Evolutionary conservation across 2,113 vertebrate species (phyloP).

Genomic region (Dromas ardeola): DNA sequence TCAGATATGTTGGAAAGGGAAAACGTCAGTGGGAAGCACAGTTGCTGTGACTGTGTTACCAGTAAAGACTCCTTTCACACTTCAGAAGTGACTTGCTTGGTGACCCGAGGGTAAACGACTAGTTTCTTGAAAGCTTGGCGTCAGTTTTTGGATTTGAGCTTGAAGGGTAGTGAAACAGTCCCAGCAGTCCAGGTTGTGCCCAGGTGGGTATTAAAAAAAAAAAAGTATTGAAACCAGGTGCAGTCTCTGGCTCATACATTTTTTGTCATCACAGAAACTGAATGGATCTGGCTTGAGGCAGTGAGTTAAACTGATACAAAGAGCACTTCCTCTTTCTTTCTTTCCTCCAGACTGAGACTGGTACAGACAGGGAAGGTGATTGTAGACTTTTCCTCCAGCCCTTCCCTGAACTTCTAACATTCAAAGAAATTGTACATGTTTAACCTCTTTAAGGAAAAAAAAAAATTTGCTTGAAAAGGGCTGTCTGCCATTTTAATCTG

Average conservation of each 20-base stretch:
- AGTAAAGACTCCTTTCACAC: background rate
- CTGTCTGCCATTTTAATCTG: background rate
- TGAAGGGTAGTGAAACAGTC: background rate
- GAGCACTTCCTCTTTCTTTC: background rate
- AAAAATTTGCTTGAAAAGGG: background rate
- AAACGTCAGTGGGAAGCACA: background rate
- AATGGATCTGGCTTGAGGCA: background rate
- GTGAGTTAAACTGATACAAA: background rate
- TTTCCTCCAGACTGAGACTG: background rate
- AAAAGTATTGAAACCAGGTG: background rate
- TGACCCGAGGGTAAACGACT: background rate
- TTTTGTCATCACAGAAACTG: background rate
- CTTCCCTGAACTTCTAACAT: background rate
- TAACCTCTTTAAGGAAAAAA: background rate
- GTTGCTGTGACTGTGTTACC: background rate
- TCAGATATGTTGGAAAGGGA: background rate
- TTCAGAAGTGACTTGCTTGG: background rate
- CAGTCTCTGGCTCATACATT: background rate
- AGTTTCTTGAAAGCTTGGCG: background rate
- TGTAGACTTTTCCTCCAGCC: background rate
- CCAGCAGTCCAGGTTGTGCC: background rate
- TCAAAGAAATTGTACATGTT: background rate
- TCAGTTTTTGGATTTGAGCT: background rate
- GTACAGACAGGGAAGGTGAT: background rate
- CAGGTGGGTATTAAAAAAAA: background rate